Base-by-base conservation (phyloP, 2,113 vertebrate species). In the Proteles cristata region DNA sequence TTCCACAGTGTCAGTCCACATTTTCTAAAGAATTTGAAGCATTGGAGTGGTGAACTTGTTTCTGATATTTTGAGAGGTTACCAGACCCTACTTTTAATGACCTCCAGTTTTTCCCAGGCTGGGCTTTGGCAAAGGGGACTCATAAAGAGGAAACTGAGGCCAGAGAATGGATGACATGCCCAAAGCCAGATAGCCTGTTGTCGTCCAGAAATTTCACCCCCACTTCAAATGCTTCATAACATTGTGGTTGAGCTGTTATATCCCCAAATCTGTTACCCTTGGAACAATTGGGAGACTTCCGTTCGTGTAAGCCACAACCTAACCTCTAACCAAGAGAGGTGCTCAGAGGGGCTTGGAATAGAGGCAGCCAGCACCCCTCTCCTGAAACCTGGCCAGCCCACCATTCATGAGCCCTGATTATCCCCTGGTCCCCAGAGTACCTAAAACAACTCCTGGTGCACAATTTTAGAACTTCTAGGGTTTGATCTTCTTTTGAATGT, bases 1-100 rank as follows among this genome's bases (percentile, higher is more conserved):
- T 95, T 97, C 94, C 93, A 91, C 92, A 48, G 23, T 17, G 16
- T 97, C 84, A 94, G 90, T 90, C 93, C 93, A 96, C n/a, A 85
- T 94, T 93, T 97, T 88, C 76, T 93, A 73, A 97, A 96, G 83
- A 97, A 98, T 98, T 68, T 73, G 84, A 98, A 89, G 19, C 23
- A 86, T 79, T 79, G 31, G 69, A 92, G 28, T 55, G 43, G 23
- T 77, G 25, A 94, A 35, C 87, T 93, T 95, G 61, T 92, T 96
- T 35, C 95, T 94, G 94, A 53, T 53, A 96, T 92, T 87, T 77
- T 0, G 83, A 85, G 16, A 28, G 43, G 19, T 92, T 96, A 92
- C 94, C 96, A 96, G 83, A 77, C 26, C 55, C 76, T n/a, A 77
- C 7, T 96, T 93, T 81, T 81, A 90, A 97, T 85, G 90, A 90